A percentile compares a stretch with the other conserved stretches of the same genome.
phyloP scores from a whole-genome alignment of 2,113 vertebrate species.

The Mesembrinibis cayennensis region DNA sequence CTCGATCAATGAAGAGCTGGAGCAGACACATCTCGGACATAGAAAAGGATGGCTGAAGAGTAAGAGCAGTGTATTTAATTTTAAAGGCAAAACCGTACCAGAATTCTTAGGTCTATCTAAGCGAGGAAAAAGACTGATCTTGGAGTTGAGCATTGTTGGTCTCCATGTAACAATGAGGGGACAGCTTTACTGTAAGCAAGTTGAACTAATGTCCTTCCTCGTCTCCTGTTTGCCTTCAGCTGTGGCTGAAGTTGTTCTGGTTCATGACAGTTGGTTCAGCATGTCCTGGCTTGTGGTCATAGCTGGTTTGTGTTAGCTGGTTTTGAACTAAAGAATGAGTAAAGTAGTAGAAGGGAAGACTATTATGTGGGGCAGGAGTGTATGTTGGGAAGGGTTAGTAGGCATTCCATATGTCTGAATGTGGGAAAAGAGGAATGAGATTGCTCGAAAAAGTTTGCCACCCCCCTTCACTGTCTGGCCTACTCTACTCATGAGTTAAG shows the following conservation, averaged over 20 bases:
- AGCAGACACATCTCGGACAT: background rate
- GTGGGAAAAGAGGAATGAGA: background rate
- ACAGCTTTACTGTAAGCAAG: background rate
- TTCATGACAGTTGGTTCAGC: background rate
- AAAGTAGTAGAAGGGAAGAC: background rate
- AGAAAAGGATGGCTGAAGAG: background rate
- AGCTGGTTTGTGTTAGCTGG: background rate
- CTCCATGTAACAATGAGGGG: background rate
- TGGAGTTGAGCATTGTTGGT: background rate
- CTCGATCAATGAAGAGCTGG: background rate
- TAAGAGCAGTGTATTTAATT: background rate
- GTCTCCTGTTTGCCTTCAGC: background rate
- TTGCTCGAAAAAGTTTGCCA: background rate
- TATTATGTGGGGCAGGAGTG: background rate
- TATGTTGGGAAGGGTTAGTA: background rate
- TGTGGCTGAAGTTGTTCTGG: background rate
- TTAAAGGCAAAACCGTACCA: background rate
- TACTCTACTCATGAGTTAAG: background rate
- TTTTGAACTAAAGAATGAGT: background rate
- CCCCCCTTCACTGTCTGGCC: background rate
- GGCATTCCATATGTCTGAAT: background rate
- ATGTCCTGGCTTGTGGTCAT: background rate
- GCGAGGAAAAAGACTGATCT: background rate
- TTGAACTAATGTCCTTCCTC: background rate
- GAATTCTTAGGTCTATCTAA: background rate